Percentiles rank a stretch among this genome's conserved stretches.
Conservation (phyloP, 2,888 invertebrate species). For the Melieria picta region DNA sequence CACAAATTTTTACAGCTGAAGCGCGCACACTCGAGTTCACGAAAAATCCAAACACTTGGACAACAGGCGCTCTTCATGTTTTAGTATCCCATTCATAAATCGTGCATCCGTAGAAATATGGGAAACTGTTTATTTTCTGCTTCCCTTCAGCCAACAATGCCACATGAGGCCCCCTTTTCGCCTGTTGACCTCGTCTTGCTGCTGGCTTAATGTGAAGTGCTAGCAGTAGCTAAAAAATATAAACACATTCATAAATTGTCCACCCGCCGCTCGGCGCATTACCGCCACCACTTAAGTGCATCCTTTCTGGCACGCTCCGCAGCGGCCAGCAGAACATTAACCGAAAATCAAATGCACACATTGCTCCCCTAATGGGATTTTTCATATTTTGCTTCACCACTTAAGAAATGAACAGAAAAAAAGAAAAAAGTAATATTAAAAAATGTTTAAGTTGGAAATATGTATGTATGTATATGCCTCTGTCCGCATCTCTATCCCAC, state of each 20-base stretch:
- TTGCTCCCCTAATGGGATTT: conserved; percentile 18
- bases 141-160: neutral
- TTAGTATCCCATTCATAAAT: conserved; percentile 12
- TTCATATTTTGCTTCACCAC: conserved; percentile 32
- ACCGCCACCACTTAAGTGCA: neutral
- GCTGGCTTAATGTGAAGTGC: conserved; percentile 4
- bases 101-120: conserved; percentile 24
- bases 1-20: conserved; percentile 21
- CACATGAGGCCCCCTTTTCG: neutral
- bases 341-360: conserved; percentile 21
- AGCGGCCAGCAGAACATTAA: conserved; percentile 25
- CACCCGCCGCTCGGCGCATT: neutral
- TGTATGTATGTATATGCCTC: neutral
- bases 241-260: conserved; percentile 32
- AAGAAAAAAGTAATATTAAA: conserved; percentile 23
- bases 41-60: neutral
- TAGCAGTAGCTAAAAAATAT: conserved; percentile 17
- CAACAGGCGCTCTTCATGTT: neutral
- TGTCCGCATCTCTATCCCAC: neutral
- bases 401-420: conserved; percentile 26
- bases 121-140: conserved; percentile 24
- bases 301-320: neutral
- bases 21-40: conserved; percentile 4
- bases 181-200: neutral
- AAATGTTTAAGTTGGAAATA: conserved; percentile 20